Base-by-base conservation (phyloP, 1,140 invertebrate genomes). In the Uloborus diversus region DNA sequence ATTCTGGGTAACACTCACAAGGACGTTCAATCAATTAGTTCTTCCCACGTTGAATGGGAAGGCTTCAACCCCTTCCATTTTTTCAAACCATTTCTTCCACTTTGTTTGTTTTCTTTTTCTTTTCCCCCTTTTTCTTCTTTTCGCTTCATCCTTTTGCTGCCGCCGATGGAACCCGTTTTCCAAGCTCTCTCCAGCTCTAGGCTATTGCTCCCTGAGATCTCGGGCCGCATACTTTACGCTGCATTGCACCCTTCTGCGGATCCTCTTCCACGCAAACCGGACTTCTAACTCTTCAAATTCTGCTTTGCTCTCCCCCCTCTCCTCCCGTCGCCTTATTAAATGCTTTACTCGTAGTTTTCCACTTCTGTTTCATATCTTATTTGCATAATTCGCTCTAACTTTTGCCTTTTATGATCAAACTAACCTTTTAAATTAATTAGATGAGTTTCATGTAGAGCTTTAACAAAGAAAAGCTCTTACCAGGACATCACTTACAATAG, bases 21-120 rank as follows among this genome's bases (percentile, higher is more conserved):
- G 69, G 69, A 32, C 71, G 57, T 57, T 53, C 71, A 75, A 75
- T 75, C 71, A 75, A 75, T 75, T 75, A 75, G 71, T 49, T 33
- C 71, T 75, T 75, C 71, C 59, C 71, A 75, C 71, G 59, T 51
- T 51, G 42, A 64, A 49, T 68, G 25, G 65, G n/a, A 51, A 49
- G 65, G 32, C 69, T 33, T 71, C 56, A 57, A 71, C 53, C 69
- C 66, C 28, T 23, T 56, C 35, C 14, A 32, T n/a, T 53, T 53
- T 53, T 20, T 53, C 1, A 7, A n/a, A n/a, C 20, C 23, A 7
- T 53, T 53, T 53, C 4, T 53, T 53, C 20, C 49, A n/a, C 49
- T 53, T 20, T 20, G 9, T 20, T 53, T 53, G 14, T 71, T 37
- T 71, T 59, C 42, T 59, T 25, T 30, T 35, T 27, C 30, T 30